Evolutionary conservation across 2,888 invertebrate genomes (phyloP).

Genomic region (Xestoiulus laeticollis): DNA sequence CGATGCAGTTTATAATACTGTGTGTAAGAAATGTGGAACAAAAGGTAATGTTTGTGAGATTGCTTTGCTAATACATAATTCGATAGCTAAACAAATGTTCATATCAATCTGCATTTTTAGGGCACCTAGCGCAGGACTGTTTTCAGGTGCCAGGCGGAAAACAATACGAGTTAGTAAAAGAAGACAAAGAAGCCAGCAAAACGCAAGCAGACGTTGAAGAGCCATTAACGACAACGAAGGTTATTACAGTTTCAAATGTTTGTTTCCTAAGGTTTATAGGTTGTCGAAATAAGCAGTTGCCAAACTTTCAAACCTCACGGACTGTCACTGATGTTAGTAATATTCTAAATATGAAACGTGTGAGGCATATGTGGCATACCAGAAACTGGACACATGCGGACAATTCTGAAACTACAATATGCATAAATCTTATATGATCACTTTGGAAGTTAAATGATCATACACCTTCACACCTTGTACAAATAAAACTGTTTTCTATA

Average conservation of each 20-base stretch:
- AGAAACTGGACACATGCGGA: too few species aligned
- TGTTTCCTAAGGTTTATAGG: too few species aligned
- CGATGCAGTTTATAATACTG: slow-evolving; percentile 63
- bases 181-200: slow-evolving; percentile 52
- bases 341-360: too few species aligned
- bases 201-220: background rate
- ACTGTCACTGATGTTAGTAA: too few species aligned
- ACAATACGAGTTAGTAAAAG: slow-evolving; percentile 61
- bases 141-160: slow-evolving; percentile 59
- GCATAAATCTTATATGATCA: too few species aligned
- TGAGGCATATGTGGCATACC: too few species aligned
- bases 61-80: slow-evolving; percentile 37
- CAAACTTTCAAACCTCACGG: too few species aligned
- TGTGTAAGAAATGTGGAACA: slow-evolving; percentile 63
- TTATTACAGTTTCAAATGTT: background rate
- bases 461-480: too few species aligned
- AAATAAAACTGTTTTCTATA: too few species aligned
- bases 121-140: slow-evolving; percentile 56
- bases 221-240: background rate
- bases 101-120: background rate
- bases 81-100: background rate
- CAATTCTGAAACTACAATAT: too few species aligned
- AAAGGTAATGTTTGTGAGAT: slow-evolving; percentile 56
- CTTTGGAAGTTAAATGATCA: too few species aligned
- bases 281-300: too few species aligned